Percentiles rank a stretch among this genome's conserved stretches.
These are phyloP conservation scores for Melitaea athalia DNA, from an alignment of 2,888 invertebrate genomes.

Conservation along the genomic window DNA sequence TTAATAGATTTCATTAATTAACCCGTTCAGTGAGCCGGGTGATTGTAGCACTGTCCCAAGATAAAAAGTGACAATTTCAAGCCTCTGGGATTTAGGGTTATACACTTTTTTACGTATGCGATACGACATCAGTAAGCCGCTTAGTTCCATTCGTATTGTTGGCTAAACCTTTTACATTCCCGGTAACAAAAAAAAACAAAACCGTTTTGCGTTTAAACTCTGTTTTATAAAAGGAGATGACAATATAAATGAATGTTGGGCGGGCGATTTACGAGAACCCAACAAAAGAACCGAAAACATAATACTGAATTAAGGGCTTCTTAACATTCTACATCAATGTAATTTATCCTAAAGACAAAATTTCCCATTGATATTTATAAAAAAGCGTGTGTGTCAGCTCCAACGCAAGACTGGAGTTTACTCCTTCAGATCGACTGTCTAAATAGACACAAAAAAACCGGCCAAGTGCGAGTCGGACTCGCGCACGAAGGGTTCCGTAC, in stretches of 20 bases:
- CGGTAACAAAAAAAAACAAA: slow-evolving; percentile 30
- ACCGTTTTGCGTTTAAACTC: slow-evolving; percentile 23
- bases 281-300: not conserved
- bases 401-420: no score
- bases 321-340: no score
- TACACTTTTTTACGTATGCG: slow-evolving; percentile 57
- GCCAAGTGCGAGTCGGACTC: no score
- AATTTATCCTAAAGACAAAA: not conserved
- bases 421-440: no score
- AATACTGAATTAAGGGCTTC: no score
- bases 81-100: slow-evolving; percentile 58
- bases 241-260: slow-evolving; percentile 17
- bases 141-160: slow-evolving; percentile 42
- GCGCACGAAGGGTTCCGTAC: no score
- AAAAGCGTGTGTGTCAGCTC: no score
- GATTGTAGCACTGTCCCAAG: slow-evolving; percentile 74
- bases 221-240: slow-evolving; percentile 26
- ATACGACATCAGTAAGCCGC: slow-evolving; percentile 50
- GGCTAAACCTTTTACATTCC: slow-evolving; percentile 32
- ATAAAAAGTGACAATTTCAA: slow-evolving; percentile 70
- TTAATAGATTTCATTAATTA: slow-evolving; percentile 83
- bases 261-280: not conserved
- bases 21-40: slow-evolving; percentile 79
- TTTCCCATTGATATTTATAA: no score
- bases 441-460: no score